phyloP scores from a whole-genome alignment of 2,113 vertebrate genomes.

The Ovis canadensis region DNA sequence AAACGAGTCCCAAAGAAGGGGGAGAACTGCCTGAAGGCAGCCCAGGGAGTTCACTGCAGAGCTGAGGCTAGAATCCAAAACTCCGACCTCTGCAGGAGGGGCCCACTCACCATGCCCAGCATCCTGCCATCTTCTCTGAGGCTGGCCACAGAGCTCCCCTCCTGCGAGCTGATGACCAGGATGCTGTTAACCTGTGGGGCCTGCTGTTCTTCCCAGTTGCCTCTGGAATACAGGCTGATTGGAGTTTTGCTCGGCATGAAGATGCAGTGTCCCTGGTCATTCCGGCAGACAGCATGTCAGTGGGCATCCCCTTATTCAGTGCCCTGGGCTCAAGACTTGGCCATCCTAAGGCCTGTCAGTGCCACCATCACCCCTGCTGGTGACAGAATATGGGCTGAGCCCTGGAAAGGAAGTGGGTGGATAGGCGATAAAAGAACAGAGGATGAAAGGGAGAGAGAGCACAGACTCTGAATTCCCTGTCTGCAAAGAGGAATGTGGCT shows the following conservation, averaged over 20 bases:
- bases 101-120: not conserved
- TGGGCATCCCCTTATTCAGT: fast-evolving
- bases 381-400: not conserved
- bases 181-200: not conserved
- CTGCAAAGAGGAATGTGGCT: not conserved
- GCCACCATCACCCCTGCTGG: no score
- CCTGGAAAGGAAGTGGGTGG: not conserved
- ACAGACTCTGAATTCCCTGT: not conserved
- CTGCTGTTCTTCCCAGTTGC: fast-evolving
- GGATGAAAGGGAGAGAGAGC: not conserved
- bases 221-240: not conserved
- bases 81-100: fast-evolving
- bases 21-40: no score
- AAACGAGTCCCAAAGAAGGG: not conserved
- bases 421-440: fast-evolving
- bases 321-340: not conserved
- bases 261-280: not conserved
- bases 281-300: not conserved
- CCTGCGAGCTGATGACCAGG: not conserved
- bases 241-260: not conserved
- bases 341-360: no score
- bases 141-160: not conserved
- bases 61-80: not conserved
- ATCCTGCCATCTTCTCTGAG: not conserved
- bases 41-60: not conserved